phyloP scores from a whole-genome alignment of 2,113 vertebrate genomes.

The Octodon degus region DNA sequence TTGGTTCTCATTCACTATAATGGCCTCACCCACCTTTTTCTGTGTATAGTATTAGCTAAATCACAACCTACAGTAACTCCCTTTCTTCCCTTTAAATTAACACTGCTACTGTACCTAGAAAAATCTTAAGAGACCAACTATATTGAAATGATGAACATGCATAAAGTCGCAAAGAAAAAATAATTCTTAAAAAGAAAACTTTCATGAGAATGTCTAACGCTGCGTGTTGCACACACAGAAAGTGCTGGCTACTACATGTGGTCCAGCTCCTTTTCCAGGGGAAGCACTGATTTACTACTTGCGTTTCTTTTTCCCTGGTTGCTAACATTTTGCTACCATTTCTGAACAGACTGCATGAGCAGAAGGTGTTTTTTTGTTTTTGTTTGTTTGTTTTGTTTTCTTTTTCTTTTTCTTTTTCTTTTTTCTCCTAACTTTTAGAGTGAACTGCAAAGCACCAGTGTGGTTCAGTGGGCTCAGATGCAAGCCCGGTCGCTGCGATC shows the following conservation, averaged over 20 bases:
- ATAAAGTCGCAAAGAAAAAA: background rate
- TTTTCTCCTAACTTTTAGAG: background rate
- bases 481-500: background rate
- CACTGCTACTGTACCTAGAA: background rate
- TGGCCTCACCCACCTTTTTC: background rate
- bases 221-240: background rate
- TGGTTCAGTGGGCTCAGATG: background rate
- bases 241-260: background rate
- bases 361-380: background rate
- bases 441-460: background rate
- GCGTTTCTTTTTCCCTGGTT: slow-evolving; percentile 14
- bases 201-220: background rate
- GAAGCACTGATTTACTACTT: background rate
- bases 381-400: too few relatives aligned
- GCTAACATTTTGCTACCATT: slow-evolving; percentile 1
- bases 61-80: background rate
- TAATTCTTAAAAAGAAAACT: background rate
- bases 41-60: background rate
- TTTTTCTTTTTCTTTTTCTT: too few relatives aligned
- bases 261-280: background rate
- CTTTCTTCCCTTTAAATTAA: background rate
- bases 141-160: slow-evolving; percentile 10
- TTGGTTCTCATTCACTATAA: background rate
- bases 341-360: background rate
- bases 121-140: slow-evolving; percentile 23